Conservation (phyloP, 2,888 invertebrate genomes). For the Nineta flava region DNA sequence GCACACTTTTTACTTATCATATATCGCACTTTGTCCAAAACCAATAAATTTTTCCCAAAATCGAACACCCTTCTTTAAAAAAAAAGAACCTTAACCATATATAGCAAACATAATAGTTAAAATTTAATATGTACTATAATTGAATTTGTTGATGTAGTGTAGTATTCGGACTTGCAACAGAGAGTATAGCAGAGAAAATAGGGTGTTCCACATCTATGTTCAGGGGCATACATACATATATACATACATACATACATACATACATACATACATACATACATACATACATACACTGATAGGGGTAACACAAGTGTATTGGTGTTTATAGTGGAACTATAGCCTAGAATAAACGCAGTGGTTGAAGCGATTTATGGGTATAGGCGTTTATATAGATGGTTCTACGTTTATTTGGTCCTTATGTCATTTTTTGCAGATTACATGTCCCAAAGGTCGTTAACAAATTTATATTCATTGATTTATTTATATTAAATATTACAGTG, state of each 20-base stretch:
- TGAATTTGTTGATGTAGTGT: background rate
- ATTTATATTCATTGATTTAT: background rate
- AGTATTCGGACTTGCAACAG: background rate
- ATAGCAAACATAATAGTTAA: background rate
- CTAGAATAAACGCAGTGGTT: background rate
- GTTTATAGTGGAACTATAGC: background rate
- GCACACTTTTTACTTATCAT: no score
- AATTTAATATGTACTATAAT: background rate
- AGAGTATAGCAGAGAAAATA: background rate
- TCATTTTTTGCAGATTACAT: conserved; percentile 1
- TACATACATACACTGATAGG: background rate
- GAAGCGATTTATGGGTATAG: background rate
- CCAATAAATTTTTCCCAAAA: no score
- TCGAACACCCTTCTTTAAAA: no score
- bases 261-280: no score
- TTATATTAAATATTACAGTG: background rate
- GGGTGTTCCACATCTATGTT: background rate
- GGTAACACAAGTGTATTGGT: background rate
- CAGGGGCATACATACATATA: no score
- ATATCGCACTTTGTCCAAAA: no score
- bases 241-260: no score
- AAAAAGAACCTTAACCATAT: no score
- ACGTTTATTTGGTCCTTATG: background rate
- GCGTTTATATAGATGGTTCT: background rate
- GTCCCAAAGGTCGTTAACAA: background rate